phyloP scores from a whole-genome alignment of 1,140 invertebrate species.

The Pygmarrhopalites habei region DNA sequence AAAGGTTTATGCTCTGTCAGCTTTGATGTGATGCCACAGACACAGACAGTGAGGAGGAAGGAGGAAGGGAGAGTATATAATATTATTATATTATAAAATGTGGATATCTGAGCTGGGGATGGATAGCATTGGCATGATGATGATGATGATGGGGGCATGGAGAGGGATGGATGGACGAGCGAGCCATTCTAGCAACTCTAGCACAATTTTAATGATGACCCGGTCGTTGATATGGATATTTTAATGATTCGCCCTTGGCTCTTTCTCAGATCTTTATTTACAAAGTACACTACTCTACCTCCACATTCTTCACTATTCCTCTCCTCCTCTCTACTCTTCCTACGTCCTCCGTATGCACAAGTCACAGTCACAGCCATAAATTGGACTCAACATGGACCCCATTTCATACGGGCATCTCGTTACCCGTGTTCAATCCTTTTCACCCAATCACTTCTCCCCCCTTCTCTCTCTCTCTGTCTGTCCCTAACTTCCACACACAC shows the following conservation, averaged over 20 bases:
- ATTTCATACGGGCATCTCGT: conserved; percentile 30
- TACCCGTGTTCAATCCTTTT: conserved; percentile 27
- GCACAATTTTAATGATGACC: conserved; percentile 39
- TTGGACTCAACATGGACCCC: no score
- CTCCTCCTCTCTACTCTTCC: no score
- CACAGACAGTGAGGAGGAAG: conserved; percentile 11
- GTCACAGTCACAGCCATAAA: no score
- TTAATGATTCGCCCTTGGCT: conserved; percentile 37
- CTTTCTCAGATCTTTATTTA: conserved; percentile 39
- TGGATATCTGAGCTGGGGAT: background rate
- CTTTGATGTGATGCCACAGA: conserved; percentile 25
- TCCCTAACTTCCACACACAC: background rate
- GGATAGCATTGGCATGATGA: no score
- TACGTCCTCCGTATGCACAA: no score
- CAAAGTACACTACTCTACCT: conserved; percentile 32
- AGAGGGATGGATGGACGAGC: background rate
- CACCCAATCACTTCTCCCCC: background rate
- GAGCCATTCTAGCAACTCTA: conserved; percentile 15
- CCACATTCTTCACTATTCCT: no score
- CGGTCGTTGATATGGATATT: conserved; percentile 36
- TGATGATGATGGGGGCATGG: no score
- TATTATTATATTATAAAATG: conserved; percentile 7
- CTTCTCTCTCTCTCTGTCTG: background rate
- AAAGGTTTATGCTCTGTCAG: conserved; percentile 25
- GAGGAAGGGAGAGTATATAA: background rate